Evolutionary conservation across 2,888 invertebrate species (phyloP), one percentile per base, ranked within the genome.

Genomic region (Cheilosia urbana): DNA sequence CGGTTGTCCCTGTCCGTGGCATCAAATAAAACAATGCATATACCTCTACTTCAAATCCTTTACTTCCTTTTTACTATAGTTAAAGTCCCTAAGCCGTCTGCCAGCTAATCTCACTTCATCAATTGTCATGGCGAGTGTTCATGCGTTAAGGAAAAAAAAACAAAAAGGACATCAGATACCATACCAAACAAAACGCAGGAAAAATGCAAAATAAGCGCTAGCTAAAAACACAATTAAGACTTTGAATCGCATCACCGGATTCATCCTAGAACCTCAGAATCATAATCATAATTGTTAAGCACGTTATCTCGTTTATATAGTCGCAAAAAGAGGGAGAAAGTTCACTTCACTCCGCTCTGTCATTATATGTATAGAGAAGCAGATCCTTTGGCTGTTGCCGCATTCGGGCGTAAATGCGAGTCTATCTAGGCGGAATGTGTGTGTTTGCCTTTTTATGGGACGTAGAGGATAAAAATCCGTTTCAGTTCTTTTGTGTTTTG

Each of bases 401-500:
- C 62, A 63, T 49, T 40, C 27, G 24, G 15, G 19, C 60, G 51
- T 51, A 51, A 49, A 60, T 19, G 17, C 15, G 37, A 51, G 40
- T 60, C 5, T 51, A 24, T 51, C 17, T 71, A 40, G 49, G 49
- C 40, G 40, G 21, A 57, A 34, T 30, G 17, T 55, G 6, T 55
- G 55, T 7, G 30, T 15, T 21, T 34, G 34, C 15, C 40, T 45
- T 60, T 60, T 53, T 72, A 30, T 27, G 19, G 34, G 40, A 21
- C 9, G 15, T 9, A 47, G 60, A 72, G 49, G 53, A 58, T 58
- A 40, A 60, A 60, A 60, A 62, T 57, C 37, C 51, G 34, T 51
- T 65, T 66, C 13, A 65, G 37, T 65, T 49, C 75, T 65, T 75
- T 75, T 75, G 55, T 57, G 47, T n/a, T 7, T 4, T 47, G 47